A percentile compares a stretch with the other conserved stretches of the same genome.
These are phyloP conservation scores for Maccullochella peelii DNA, from an alignment of 2,113 vertebrate species.

Conservation along the genomic window DNA sequence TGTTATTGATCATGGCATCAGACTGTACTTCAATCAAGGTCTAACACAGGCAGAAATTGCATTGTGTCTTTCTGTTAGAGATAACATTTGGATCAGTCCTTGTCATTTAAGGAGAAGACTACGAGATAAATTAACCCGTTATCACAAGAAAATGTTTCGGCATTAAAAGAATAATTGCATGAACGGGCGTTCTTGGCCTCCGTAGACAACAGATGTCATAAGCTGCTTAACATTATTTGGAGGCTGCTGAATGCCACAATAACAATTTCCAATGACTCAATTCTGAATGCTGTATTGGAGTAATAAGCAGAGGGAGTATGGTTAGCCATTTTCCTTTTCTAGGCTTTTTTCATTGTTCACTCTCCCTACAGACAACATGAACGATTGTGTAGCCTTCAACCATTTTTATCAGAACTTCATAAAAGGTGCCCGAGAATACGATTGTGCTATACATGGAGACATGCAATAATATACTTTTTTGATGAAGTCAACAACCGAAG, in stretches of 20 bases:
- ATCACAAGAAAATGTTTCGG: too few species aligned
- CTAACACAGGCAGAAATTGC: too few species aligned
- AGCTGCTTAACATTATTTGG: constrained; percentile 8
- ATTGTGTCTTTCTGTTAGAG: too few species aligned
- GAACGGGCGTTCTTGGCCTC: too few species aligned
- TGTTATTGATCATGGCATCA: too few species aligned
- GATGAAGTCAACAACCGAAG: constrained; percentile 3
- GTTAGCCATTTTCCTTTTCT: background rate
- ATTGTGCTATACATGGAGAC: background rate
- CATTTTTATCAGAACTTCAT: constrained; percentile 26
- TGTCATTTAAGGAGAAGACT: too few species aligned
- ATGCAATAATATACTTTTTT: constrained; percentile 10
- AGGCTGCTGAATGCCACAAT: constrained; percentile 19
- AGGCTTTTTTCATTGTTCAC: background rate
- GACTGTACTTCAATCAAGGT: too few species aligned
- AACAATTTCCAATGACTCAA: background rate
- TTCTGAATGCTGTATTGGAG: background rate
- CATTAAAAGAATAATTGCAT: too few species aligned
- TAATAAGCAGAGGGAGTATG: background rate
- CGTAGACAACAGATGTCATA: constrained; percentile 34
- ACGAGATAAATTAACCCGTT: too few species aligned
- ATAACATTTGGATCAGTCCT: too few species aligned
- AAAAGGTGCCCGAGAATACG: background rate
- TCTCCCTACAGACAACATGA: background rate
- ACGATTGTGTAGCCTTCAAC: background rate